Evolutionary conservation across 2,888 invertebrate species (phyloP).

Genomic region (Trimorus sp.): DNA sequence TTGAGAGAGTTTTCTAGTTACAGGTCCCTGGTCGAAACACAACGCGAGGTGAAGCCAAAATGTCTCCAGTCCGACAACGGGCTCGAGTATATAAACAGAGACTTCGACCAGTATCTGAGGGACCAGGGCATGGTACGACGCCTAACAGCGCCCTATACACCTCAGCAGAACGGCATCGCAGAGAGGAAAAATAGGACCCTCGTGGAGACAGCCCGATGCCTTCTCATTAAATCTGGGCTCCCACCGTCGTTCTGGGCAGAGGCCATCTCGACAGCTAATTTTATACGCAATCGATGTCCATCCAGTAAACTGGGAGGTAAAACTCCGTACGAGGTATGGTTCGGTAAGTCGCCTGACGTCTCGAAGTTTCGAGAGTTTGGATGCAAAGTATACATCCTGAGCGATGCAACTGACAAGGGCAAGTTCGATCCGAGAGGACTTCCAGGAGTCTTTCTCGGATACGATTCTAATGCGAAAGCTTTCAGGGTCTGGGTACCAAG

Average conservation of each 20-base stretch:
- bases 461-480: neutral
- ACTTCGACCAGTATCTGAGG: neutral
- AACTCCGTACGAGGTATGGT: too few relatives aligned
- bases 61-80: conserved; percentile 1
- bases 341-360: too few relatives aligned
- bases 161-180: conserved; percentile 1
- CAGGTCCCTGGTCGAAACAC: too few relatives aligned
- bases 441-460: neutral
- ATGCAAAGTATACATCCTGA: neutral
- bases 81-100: neutral
- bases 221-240: neutral
- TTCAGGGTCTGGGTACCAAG: conserved; percentile 13
- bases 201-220: neutral
- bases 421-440: neutral
- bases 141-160: neutral
- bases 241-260: conserved; percentile 2
- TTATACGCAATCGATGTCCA: too few relatives aligned
- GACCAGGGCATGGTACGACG: neutral
- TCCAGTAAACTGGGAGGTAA: too few relatives aligned
- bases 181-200: conserved; percentile 3
- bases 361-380: neutral
- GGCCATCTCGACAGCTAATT: too few relatives aligned
- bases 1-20: neutral
- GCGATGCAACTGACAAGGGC: neutral
- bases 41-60: neutral